Evolutionary conservation across 2,888 invertebrate species (phyloP).

Genomic region (Dorcus parallelipipedus): DNA sequence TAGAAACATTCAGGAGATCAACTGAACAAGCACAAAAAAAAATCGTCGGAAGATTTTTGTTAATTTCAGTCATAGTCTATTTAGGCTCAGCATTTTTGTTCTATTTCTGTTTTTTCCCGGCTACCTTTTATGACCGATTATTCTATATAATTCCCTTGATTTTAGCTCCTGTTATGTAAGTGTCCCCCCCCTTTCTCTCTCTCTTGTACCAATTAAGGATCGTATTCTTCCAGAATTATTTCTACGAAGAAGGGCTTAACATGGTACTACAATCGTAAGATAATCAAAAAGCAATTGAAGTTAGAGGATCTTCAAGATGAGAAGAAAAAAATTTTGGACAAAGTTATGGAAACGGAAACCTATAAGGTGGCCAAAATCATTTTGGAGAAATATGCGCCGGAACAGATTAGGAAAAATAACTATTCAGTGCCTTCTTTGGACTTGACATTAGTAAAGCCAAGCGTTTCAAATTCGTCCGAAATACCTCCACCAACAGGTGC

Average conservation of each 20-base stretch:
- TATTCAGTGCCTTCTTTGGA: constrained; percentile 15
- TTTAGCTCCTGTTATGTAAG: constrained; percentile 82
- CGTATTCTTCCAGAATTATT: constrained; percentile 60
- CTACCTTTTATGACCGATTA: constrained; percentile 68
- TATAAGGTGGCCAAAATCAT: constrained; percentile 92
- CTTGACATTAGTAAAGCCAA: constrained; percentile 8
- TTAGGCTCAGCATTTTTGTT: constrained; percentile 69
- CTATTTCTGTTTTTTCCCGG: constrained; percentile 78
- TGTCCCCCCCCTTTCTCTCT: constrained; percentile 6
- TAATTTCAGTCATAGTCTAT: constrained; percentile 67
- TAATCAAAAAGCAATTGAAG: constrained; percentile 73
- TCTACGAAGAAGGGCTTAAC: constrained; percentile 74
- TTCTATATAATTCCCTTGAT: constrained; percentile 76
- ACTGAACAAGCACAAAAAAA: constrained; percentile 80
- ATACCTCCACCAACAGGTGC: constrained; percentile 12
- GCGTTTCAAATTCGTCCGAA: constrained; percentile 2
- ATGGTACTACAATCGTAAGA: constrained; percentile 84
- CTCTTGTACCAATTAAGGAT: not conserved
- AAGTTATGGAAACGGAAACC: constrained; percentile 96
- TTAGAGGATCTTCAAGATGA: constrained; percentile 70
- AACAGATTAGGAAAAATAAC: constrained; percentile 48
- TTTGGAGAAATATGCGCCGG: constrained; percentile 79
- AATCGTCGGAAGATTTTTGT: constrained; percentile 73
- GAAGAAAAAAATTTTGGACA: constrained; percentile 85
- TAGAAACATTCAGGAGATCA: constrained; percentile 75